These are phyloP conservation scores for Caloenas nicobarica DNA, from an alignment of 2,113 vertebrate genomes.

Conservation along the genomic window DNA sequence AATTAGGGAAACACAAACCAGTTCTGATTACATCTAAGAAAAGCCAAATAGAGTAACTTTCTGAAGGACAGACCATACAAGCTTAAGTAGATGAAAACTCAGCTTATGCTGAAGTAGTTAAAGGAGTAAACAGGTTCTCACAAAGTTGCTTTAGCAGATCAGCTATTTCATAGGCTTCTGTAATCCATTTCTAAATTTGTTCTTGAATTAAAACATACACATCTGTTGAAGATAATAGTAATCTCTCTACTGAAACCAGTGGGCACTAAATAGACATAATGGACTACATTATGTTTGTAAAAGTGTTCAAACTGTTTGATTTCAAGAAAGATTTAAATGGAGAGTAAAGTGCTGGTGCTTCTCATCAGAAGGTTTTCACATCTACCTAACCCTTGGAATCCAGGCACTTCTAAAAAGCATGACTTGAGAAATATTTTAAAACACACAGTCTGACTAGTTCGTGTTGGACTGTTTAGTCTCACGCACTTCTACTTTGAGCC, in stretches of 20 bases:
- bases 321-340: neutral
- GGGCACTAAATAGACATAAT: neutral
- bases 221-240: neutral
- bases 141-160: neutral
- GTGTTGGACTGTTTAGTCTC: neutral
- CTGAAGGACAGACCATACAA: slow-evolving; percentile 63
- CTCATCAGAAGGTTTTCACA: neutral
- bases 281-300: neutral
- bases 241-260: neutral
- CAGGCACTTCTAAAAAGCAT: neutral
- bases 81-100: slow-evolving; percentile 55
- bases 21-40: slow-evolving; percentile 68
- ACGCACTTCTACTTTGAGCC: neutral
- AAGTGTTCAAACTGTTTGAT: neutral
- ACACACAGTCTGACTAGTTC: neutral
- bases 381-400: neutral
- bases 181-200: neutral
- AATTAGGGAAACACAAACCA: slow-evolving; percentile 73
- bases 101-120: slow-evolving; percentile 20
- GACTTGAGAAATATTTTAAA: neutral
- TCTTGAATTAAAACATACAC: slow-evolving; percentile 5
- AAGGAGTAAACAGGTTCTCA: slow-evolving; percentile 24
- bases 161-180: neutral
- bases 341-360: neutral
- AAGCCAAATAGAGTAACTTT: slow-evolving; percentile 67